phyloP scores from a whole-genome alignment of 2,888 invertebrate species.

The Ischnus inquisitorius region DNA sequence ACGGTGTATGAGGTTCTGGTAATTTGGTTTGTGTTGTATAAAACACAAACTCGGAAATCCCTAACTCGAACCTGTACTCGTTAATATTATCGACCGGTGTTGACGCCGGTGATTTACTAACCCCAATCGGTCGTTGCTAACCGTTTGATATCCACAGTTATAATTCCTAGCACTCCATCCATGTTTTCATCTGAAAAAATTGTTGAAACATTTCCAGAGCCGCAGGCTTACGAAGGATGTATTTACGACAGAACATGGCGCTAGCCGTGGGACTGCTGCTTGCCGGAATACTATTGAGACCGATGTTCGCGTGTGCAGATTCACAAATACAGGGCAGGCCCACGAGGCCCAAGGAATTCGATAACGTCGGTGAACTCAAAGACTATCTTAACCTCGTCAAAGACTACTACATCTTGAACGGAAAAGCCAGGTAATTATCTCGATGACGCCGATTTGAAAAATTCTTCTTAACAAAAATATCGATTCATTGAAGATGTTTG shows the following conservation, averaged over 20 bases:
- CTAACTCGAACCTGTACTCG: neutral
- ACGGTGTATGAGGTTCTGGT: too few species aligned
- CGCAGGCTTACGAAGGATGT: slow-evolving; percentile 15
- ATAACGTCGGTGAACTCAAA: slow-evolving; percentile 85
- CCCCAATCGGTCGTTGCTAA: neutral
- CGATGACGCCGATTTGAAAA: neutral
- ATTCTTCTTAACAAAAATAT: neutral
- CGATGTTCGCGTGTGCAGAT: slow-evolving; percentile 64
- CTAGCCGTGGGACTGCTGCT: slow-evolving; percentile 32
- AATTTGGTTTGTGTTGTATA: too few species aligned
- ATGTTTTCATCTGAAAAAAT: neutral
- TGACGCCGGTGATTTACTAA: neutral
- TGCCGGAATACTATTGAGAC: slow-evolving; percentile 56
- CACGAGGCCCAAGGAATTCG: slow-evolving; percentile 85
- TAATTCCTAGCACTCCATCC: neutral
- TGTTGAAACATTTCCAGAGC: neutral
- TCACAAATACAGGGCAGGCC: slow-evolving; percentile 78
- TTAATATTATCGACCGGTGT: neutral
- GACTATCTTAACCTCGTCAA: slow-evolving; percentile 86
- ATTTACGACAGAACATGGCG: slow-evolving; percentile 30
- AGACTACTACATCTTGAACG: slow-evolving; percentile 86
- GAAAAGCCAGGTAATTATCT: slow-evolving; percentile 85
- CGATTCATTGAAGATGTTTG: neutral
- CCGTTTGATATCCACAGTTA: neutral
- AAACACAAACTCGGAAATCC: too few species aligned